These are phyloP conservation scores for Ranitomeya variabilis DNA, from an alignment of 2,113 vertebrate genomes.

Conservation along the genomic window DNA sequence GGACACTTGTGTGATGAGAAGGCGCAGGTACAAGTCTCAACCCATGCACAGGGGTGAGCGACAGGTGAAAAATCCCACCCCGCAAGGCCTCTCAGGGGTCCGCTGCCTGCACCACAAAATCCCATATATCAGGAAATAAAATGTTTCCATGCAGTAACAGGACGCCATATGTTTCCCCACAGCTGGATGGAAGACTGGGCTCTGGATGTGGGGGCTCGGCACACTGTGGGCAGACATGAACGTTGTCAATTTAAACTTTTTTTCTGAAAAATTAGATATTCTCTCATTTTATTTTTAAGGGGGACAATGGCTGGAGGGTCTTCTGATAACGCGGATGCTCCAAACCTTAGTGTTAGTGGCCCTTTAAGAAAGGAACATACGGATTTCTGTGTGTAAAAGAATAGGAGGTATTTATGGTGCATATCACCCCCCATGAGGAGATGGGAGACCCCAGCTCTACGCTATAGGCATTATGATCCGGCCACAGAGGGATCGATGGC, in stretches of 20 bases:
- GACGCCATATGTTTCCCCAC: background rate
- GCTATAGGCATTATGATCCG: too few species aligned
- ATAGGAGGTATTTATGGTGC: too few species aligned
- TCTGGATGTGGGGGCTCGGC: background rate
- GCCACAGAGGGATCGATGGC: too few species aligned
- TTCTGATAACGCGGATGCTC: too few species aligned
- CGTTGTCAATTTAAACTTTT: too few species aligned
- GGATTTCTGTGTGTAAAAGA: too few species aligned
- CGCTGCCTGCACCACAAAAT: conserved; percentile 25
- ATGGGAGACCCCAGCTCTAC: too few species aligned
- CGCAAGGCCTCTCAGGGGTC: background rate
- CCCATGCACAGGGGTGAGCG: background rate
- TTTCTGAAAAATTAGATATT: background rate
- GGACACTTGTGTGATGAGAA: background rate
- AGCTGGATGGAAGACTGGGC: background rate
- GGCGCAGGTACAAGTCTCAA: background rate
- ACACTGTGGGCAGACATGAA: background rate
- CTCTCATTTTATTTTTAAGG: too few species aligned
- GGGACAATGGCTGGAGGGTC: too few species aligned
- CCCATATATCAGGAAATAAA: conserved; percentile 29
- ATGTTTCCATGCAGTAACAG: background rate
- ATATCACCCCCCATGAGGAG: too few species aligned
- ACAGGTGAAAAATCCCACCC: conserved; percentile 13
- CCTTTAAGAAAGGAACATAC: background rate
- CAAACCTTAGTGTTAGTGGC: background rate